Evolutionary conservation across 2,113 vertebrate genomes (phyloP), one percentile per base, ranked within the genome.

Genomic region (Macquaria australasica): DNA sequence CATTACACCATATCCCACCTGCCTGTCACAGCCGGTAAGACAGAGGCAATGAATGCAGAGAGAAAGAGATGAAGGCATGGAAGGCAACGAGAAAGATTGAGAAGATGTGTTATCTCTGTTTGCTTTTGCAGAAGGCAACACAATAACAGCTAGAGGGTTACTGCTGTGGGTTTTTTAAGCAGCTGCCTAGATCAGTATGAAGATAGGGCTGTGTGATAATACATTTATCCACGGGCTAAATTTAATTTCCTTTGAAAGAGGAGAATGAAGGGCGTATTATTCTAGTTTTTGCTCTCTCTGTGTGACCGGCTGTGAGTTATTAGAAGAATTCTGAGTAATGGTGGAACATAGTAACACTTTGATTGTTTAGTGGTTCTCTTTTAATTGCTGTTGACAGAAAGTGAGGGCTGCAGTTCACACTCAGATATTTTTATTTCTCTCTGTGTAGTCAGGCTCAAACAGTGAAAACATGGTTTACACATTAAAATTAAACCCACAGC

Each of bases 201-300:
- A 70, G 87, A 91, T 89, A 51, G 48, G 20, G 58, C 74, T 73
- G 66, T 59, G 72, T 50, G 87, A 91, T 91, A 90, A 87, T 75
- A 86, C 77, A 86, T 88, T 85, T 75, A 89, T 84, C 82, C 74
- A 82, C 21, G 1, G 76, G 84, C 85, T 75, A 78, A 82, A 83
- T 90, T 91, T 66, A 82, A 90, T 91, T 88, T 91, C 88, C 86
- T 93, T 91, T 84, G 63, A 84, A 88, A 82, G 72, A 64, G 21
- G 76, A 75, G 82, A 83, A 45, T 25, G 73, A 71, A 68, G 70
- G 83, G 39, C 16, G 21, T n/a, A 56, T 74, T 31, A 71, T 76
- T 88, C 69, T 48, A 31, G 31, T 39, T 84, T 55, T 77, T 34
- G 66, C 25, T 71, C 34, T 20, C 2, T 53, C 18, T 20, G 5